Evolutionary conservation across 2,797 vertebrate species (phyloP).

Genomic region (Scyliorhinus canicula): DNA sequence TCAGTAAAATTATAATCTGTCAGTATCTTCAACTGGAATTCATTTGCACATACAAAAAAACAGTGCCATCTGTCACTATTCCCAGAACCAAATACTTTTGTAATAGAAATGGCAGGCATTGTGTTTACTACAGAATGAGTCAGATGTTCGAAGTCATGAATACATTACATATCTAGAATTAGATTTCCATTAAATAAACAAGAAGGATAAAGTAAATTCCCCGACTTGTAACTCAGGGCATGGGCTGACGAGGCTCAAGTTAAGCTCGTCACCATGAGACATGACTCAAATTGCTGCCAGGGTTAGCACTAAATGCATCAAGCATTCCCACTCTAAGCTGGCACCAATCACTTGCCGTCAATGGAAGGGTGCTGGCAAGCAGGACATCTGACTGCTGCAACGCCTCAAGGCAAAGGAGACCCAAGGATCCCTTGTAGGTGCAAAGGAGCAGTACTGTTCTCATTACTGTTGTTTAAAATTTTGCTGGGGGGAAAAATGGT

Average conservation of each 20-base stretch:
- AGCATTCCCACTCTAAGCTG: background rate
- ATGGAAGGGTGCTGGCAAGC: background rate
- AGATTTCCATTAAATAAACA: background rate
- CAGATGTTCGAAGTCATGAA: background rate
- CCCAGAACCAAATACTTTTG: background rate
- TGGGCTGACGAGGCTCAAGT: background rate
- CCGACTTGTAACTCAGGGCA: background rate
- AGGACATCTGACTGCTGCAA: background rate
- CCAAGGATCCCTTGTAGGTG: background rate
- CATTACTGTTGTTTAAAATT: background rate
- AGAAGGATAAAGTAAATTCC: background rate
- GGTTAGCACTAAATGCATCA: too few relatives aligned
- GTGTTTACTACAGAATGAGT: background rate
- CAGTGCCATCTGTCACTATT: background rate
- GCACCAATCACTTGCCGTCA: background rate
- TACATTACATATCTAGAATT: background rate
- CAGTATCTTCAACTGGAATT: background rate
- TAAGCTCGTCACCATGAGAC: background rate
- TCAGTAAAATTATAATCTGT: background rate
- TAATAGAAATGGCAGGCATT: background rate
- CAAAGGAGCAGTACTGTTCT: background rate
- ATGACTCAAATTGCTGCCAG: background rate
- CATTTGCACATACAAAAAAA: background rate
- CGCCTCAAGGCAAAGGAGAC: background rate
- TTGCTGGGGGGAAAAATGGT: background rate